Conservation (phyloP, 2,113 vertebrate genomes). For the Stercorarius parasiticus region DNA sequence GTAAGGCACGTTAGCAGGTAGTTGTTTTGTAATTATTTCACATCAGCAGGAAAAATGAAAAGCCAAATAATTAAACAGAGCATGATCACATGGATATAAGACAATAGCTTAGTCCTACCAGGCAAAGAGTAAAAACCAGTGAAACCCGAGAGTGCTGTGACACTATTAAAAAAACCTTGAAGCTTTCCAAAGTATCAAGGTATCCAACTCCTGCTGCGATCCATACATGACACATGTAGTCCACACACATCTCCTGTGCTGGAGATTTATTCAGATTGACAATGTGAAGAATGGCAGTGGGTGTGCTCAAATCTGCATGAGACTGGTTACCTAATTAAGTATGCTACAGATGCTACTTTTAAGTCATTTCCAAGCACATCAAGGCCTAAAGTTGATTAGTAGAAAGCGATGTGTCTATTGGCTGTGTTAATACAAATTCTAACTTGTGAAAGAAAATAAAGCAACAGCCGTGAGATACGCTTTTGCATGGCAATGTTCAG, state of each 20-base stretch:
- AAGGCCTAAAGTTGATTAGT: conserved; percentile 20
- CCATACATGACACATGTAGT: not conserved
- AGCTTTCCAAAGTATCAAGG: not conserved
- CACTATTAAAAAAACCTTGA: not conserved
- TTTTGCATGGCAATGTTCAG: not conserved
- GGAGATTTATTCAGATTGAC: not conserved
- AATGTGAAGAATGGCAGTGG: not conserved
- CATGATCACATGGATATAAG: not conserved
- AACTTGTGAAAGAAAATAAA: conserved; percentile 14
- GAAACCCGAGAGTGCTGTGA: not conserved
- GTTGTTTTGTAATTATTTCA: not conserved
- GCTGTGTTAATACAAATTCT: not conserved
- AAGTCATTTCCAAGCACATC: conserved; percentile 23
- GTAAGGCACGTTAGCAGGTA: not conserved
- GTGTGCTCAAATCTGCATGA: not conserved
- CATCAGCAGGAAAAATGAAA: not conserved
- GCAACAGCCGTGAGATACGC: not conserved
- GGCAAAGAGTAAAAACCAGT: not conserved
- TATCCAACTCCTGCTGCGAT: not conserved
- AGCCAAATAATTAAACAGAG: conserved; percentile 11
- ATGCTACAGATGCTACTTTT: not conserved
- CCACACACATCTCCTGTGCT: not conserved
- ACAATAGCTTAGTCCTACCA: not conserved
- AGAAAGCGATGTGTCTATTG: not conserved
- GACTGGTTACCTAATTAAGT: not conserved